Evolutionary conservation across 2,888 invertebrate species (phyloP).

Genomic region (Cryptops parisi): DNA sequence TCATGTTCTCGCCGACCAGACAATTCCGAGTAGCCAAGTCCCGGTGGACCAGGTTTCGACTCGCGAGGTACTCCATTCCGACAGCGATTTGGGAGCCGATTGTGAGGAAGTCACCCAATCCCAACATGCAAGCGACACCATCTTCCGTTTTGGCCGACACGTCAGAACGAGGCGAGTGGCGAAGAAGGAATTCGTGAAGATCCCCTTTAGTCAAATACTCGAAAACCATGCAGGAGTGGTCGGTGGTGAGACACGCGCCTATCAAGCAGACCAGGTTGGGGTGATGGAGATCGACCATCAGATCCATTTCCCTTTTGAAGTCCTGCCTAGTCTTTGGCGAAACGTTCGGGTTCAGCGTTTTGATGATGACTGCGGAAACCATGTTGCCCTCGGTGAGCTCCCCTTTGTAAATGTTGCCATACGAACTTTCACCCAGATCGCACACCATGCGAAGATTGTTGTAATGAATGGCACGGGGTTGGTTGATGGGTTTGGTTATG

Average conservation of each 20-base stretch:
- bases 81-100: constrained; percentile 76
- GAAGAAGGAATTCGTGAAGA: constrained; percentile 85
- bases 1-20: constrained; percentile 82
- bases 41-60: constrained; percentile 37
- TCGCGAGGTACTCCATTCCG: constrained; percentile 42
- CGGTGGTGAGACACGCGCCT: constrained; percentile 75
- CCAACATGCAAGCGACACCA: constrained; percentile 47
- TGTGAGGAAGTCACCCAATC: constrained; percentile 73
- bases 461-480: constrained; percentile 72
- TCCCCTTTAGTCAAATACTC: constrained; percentile 96
- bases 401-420: constrained; percentile 94
- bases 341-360: constrained; percentile 85
- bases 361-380: constrained; percentile 68
- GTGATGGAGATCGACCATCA: constrained; percentile 86
- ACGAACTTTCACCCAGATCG: constrained; percentile 90
- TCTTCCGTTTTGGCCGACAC: constrained; percentile 44
- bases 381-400: constrained; percentile 42
- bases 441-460: constrained; percentile 65
- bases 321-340: constrained; percentile 80
- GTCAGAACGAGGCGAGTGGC: constrained; percentile 61
- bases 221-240: constrained; percentile 89
- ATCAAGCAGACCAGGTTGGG: constrained; percentile 90
- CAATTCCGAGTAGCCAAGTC: constrained; percentile 87
- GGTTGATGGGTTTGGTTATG: constrained; percentile 37
- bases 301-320: constrained; percentile 83